Evolutionary conservation across 2,113 vertebrate species (phyloP).

Genomic region (Chauna torquata): DNA sequence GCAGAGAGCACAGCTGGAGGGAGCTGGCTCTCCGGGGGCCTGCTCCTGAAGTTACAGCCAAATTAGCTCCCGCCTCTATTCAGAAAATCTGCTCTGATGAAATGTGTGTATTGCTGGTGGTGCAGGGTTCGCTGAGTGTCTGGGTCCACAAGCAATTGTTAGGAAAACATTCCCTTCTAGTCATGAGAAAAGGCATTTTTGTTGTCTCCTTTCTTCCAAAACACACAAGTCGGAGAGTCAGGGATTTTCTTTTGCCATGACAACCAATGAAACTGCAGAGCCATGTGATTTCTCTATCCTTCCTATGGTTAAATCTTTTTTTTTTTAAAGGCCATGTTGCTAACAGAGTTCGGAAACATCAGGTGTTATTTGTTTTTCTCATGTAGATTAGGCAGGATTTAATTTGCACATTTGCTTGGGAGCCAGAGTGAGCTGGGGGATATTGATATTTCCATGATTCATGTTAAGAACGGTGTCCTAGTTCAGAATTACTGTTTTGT

Average conservation of each 20-base stretch:
- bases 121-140: background rate
- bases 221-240: background rate
- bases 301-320: background rate
- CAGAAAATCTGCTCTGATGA: background rate
- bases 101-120: background rate
- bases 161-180: slow-evolving; percentile 32
- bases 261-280: slow-evolving; percentile 27
- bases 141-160: background rate
- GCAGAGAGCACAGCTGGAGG: background rate
- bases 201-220: slow-evolving; percentile 11
- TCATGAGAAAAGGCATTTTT: slow-evolving; percentile 3
- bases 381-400: slow-evolving; percentile 8
- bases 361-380: slow-evolving; percentile 59
- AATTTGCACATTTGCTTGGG: slow-evolving; percentile 18
- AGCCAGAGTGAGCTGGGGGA: background rate
- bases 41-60: background rate
- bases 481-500: background rate
- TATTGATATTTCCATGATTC: slow-evolving; percentile 5
- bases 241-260: slow-evolving; percentile 63
- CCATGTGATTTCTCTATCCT: slow-evolving; percentile 29
- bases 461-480: background rate
- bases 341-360: slow-evolving; percentile 27
- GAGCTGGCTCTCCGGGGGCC: background rate
- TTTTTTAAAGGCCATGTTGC: background rate
- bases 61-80: background rate